Evolutionary conservation across 2,888 invertebrate genomes (phyloP), one percentile per base, ranked within the genome.

Genomic region (Venustoraphidia nigricollis): DNA sequence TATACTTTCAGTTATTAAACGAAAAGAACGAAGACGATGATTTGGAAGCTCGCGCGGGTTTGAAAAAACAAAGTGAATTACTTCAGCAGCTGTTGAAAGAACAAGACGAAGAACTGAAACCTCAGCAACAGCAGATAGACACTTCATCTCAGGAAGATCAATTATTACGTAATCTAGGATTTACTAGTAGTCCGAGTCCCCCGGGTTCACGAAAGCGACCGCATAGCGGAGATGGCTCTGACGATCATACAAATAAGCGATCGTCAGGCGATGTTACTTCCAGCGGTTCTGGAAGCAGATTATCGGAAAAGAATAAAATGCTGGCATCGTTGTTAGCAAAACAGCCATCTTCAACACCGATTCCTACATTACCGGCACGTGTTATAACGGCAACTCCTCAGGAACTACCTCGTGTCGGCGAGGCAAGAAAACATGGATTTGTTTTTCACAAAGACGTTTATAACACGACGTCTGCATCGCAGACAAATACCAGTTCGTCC

Each of bases 241-340:
- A 77, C 53, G 72, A 76, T 50, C 57, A 60, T 50, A 69, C 66
- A 9, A 64, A 63, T 44, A 73, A 73, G 55, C 63, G 71, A 47
- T 56, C 66, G 13, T 64, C 68, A 57, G 71, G 72, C 60, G 63
- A 37, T 48, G 67, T 67, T 5, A 65, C 68, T 10, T 66, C 69
- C 46, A 38, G 41, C 11, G 41, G 10, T 38, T 37, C 45, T n/a
- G 48, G 9, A 39, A 39, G n/a, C 14, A 79, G 80, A 55, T 70
- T 91, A 45, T 85, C 85, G 66, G 82, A 85, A 65, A 82, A 80
- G 62, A 91, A 91, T 65, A 81, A 82, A 64, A 90, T 92, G 80
- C 71, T 92, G 55, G 90, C 89, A 38, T 81, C 81, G 41, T 66
- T 92, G 57, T 67, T 92, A 60, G 87, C 85, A 47, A 82, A 83